Evolutionary conservation across 2,113 vertebrate genomes (phyloP), one percentile per base, ranked within the genome.

Genomic region (Odontophorus gujanensis): DNA sequence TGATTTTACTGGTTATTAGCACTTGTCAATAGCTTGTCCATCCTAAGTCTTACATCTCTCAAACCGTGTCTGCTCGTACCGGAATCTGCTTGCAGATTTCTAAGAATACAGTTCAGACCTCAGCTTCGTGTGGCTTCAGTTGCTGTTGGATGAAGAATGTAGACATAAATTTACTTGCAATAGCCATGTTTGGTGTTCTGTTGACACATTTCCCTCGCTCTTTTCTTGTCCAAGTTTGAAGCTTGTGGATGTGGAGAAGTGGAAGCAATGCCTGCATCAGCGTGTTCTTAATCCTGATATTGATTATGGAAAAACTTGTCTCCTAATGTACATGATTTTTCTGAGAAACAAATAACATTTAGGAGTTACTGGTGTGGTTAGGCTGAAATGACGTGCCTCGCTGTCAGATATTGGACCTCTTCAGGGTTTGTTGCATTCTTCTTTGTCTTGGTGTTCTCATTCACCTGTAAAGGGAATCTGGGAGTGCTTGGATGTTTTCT

Each of bases 301-400:
- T 66, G 13, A 3, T 65, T 42, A 43, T 17, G 55, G 55, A 8
- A 34, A 40, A 50, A 5, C 3, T 18, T 11, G 4, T 34, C 17
- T n/a, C 13, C 1, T 14, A 42, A 55, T 34, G 17, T 6, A 8
- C 40, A 9, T 11, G 32, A 72, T 48, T 85, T 25, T 61, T 78
- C 22, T 48, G 32, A 21, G 53, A 34, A 9, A 8, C 12, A 45
- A 51, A 11, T 28, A 59, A 59, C 32, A 24, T 20, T 17, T 59
- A 2, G 0, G n/a, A 17, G 45, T 36, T 65, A 36, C 14, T 15
- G 6, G 25, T 51, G 25, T 51, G 50, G 50, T 28, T 67, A 4
- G 0, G 6, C 34, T 75, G 34, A 9, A 11, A 47, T 10, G 7
- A 48, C 2, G 0, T 28, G 1, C 51, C 6, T 10, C 7, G 14